A percentile compares a stretch with the other conserved stretches of the same genome.
Evolutionary conservation across 2,888 invertebrate species (phyloP).

Genomic region (Azorinus chamasolen): DNA sequence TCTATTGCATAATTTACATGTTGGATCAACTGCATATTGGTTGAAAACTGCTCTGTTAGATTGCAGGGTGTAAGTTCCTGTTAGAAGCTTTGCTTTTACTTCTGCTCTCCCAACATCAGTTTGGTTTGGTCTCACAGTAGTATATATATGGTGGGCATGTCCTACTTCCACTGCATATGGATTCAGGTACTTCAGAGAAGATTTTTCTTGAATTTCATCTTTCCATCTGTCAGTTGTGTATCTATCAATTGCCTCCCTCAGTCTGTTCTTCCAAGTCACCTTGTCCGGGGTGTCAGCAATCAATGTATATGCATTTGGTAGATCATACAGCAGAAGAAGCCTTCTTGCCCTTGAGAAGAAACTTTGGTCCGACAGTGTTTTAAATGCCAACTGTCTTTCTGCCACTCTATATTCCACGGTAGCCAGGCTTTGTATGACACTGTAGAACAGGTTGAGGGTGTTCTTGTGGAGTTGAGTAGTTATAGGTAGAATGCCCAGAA

Average conservation of each 20-base stretch:
- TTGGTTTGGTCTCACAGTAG: background rate
- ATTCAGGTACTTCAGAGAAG: conserved; percentile 12
- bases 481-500: conserved; percentile 3
- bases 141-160: conserved; percentile 1
- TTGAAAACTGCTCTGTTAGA: conserved; percentile 2
- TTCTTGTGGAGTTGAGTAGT: conserved; percentile 9
- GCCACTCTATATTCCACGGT: conserved; percentile 6
- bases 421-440: background rate
- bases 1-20: background rate
- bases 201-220: conserved; percentile 7
- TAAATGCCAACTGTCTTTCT: too few species aligned
- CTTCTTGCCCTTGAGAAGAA: background rate
- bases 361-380: too few species aligned
- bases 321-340: background rate
- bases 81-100: background rate
- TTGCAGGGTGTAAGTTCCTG: background rate
- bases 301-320: conserved; percentile 2
- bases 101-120: background rate
- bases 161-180: conserved; percentile 1
- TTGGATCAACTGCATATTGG: conserved; percentile 3
- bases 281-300: background rate
- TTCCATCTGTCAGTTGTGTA: conserved; percentile 2
- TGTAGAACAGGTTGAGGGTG: background rate
- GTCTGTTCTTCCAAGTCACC: background rate
- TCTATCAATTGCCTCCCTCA: background rate